A percentile compares a stretch with the other conserved stretches of the same genome.
phyloP scores from a whole-genome alignment of 2,888 invertebrate genomes.

The Stramonita haemastoma region DNA sequence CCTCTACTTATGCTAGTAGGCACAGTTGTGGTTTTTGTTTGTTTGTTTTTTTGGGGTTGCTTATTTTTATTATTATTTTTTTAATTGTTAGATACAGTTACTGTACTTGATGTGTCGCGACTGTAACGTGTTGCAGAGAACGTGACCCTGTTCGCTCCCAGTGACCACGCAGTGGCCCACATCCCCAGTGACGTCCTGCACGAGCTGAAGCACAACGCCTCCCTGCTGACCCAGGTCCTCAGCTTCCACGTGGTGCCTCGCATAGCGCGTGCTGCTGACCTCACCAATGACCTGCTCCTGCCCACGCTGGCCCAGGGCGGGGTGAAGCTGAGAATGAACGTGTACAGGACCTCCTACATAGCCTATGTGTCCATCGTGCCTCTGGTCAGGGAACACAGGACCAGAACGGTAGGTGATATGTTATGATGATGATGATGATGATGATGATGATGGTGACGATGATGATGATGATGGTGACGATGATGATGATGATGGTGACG shows the following conservation, averaged over 20 bases:
- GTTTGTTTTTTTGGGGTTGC: no score
- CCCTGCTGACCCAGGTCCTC: slow-evolving; percentile 49
- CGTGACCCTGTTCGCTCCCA: slow-evolving; percentile 54
- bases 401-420: neutral
- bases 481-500: no score
- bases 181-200: slow-evolving; percentile 45
- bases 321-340: slow-evolving; percentile 31
- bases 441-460: no score
- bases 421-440: no score
- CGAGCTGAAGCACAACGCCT: slow-evolving; percentile 42
- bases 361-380: neutral
- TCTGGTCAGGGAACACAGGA: neutral
- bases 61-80: no score
- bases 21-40: no score
- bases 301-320: slow-evolving; percentile 25
- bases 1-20: no score
- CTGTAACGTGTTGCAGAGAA: slow-evolving; percentile 26
- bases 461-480: no score
- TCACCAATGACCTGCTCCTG: slow-evolving; percentile 42
- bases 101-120: no score
- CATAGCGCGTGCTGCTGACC: slow-evolving; percentile 26
- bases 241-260: slow-evolving; percentile 52
- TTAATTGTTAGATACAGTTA: no score
- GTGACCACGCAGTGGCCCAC: slow-evolving; percentile 52
- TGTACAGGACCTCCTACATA: slow-evolving; percentile 24